Percentiles rank a stretch among this genome's conserved stretches.
Evolutionary conservation across 2,113 vertebrate species (phyloP).

Genomic region (Spermophilus dauricus): DNA sequence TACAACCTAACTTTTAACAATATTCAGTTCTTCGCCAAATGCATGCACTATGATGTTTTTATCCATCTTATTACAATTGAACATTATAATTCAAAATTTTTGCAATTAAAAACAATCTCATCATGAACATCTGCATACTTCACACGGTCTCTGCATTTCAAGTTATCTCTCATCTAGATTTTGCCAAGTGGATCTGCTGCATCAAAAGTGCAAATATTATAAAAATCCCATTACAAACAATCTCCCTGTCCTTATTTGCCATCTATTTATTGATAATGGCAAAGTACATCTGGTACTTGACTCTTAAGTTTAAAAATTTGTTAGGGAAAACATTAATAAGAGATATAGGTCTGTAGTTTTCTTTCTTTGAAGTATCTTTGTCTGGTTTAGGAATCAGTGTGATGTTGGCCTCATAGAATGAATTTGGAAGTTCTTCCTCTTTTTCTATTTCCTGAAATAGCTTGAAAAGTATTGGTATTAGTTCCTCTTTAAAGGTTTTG

Average conservation of each 20-base stretch:
- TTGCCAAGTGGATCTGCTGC: background rate
- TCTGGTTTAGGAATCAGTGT: no score
- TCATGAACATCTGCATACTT: background rate
- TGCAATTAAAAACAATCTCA: background rate
- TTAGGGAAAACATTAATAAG: background rate
- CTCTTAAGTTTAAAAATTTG: background rate
- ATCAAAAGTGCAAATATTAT: background rate
- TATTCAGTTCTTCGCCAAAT: background rate
- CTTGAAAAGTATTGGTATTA: no score
- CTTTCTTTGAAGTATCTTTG: no score
- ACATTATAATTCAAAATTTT: conserved; percentile 32
- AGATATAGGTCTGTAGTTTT: no score
- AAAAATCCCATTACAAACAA: background rate
- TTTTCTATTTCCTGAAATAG: no score
- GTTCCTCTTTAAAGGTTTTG: no score
- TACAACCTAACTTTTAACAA: background rate
- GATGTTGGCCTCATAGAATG: no score
- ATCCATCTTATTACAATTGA: background rate
- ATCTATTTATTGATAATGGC: background rate
- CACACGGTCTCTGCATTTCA: background rate
- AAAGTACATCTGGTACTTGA: background rate
- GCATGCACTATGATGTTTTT: conserved; percentile 1
- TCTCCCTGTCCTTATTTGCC: background rate
- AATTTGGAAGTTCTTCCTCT: no score
- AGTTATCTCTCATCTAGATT: background rate